Conservation (phyloP, 2,113 vertebrate genomes). For the Setophaga kirtlandii region DNA sequence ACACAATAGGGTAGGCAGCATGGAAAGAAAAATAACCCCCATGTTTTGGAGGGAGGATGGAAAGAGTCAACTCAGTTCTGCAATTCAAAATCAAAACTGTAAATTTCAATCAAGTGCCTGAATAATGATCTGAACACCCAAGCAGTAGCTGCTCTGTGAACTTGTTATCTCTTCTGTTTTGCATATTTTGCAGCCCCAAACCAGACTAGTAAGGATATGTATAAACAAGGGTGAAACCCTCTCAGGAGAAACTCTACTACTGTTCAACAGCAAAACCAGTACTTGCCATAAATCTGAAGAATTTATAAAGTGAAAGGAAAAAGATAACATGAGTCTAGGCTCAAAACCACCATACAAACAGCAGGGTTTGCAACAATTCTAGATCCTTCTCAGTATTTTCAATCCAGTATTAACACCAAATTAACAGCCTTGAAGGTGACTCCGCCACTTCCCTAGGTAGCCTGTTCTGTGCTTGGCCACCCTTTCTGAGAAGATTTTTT, state of each 20-base stretch:
- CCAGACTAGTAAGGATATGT: background rate
- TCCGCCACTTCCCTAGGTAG: background rate
- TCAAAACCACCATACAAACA: background rate
- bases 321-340: background rate
- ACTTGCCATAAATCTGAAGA: background rate
- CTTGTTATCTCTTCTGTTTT: background rate
- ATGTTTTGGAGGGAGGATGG: background rate
- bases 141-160: background rate
- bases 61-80: background rate
- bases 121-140: background rate
- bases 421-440: background rate
- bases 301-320: background rate
- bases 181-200: background rate
- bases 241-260: background rate
- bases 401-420: background rate
- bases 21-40: background rate
- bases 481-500: background rate
- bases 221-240: background rate
- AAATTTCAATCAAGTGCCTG: background rate
- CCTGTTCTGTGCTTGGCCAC: background rate
- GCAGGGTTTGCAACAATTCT: background rate
- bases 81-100: background rate
- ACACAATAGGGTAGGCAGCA: background rate
- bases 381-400: background rate
- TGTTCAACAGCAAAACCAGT: background rate